phyloP scores from a whole-genome alignment of 2,888 invertebrate species.

The Fragum whitleyi region DNA sequence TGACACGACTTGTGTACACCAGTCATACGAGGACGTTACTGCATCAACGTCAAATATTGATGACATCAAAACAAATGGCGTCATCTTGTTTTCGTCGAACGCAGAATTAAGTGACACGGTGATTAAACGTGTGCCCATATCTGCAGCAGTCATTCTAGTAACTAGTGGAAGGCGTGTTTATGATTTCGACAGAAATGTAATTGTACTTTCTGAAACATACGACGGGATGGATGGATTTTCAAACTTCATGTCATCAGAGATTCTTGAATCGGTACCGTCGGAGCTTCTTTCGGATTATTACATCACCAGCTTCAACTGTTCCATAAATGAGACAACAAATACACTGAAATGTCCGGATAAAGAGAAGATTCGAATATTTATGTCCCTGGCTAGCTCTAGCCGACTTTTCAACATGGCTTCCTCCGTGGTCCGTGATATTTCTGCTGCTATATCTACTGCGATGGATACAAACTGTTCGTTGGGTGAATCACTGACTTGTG shows the following conservation, averaged over 20 bases:
- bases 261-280: constrained; percentile 18
- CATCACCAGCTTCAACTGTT: constrained; percentile 37
- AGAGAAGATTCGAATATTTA: constrained; percentile 14
- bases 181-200: background rate
- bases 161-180: constrained; percentile 26
- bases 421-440: background rate
- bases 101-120: background rate
- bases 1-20: constrained; percentile 43
- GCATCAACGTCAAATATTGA: background rate
- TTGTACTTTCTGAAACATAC: background rate
- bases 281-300: constrained; percentile 29
- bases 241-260: background rate
- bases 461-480: constrained; percentile 28
- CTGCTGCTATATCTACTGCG: constrained; percentile 1
- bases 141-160: constrained; percentile 32
- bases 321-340: constrained; percentile 21
- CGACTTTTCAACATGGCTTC: constrained; percentile 15
- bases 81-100: constrained; percentile 40
- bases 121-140: constrained; percentile 12
- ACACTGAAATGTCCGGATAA: background rate
- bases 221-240: background rate
- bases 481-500: background rate
- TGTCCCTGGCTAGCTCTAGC: constrained; percentile 1
- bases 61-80: constrained; percentile 46
- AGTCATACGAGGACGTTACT: constrained; percentile 9